A percentile compares a stretch with the other conserved stretches of the same genome.
Evolutionary conservation across 2,888 invertebrate species (phyloP).

Genomic region (Eupithecia subumbrata): DNA sequence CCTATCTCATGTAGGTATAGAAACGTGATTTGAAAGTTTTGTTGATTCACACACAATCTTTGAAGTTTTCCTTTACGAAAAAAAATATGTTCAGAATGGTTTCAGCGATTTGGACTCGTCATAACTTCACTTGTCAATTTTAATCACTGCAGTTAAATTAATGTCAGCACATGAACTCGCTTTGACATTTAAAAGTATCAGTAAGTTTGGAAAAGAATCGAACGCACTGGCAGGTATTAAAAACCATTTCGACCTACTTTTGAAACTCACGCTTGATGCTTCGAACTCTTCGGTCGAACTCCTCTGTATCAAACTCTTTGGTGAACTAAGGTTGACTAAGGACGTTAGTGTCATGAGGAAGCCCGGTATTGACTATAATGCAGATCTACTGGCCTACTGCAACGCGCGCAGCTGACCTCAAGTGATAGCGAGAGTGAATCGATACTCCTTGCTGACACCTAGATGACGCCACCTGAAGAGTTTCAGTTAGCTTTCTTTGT

Average conservation of each 20-base stretch:
- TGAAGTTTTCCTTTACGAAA: background rate
- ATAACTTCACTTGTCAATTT: background rate
- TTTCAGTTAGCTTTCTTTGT: background rate
- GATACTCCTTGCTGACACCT: constrained; percentile 74
- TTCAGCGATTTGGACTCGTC: background rate
- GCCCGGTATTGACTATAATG: constrained; percentile 69
- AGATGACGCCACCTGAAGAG: constrained; percentile 41
- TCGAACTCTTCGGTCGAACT: background rate
- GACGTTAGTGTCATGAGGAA: constrained; percentile 68
- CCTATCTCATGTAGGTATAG: background rate
- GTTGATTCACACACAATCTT: background rate
- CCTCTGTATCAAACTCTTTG: background rate
- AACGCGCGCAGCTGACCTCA: constrained; percentile 82
- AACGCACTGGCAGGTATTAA: background rate
- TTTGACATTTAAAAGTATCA: background rate
- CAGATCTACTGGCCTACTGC: constrained; percentile 79
- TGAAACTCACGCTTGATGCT: background rate
- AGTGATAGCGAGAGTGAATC: constrained; percentile 79
- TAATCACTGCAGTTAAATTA: background rate
- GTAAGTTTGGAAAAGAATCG: background rate
- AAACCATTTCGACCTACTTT: background rate
- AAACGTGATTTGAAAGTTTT: background rate
- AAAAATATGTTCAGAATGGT: background rate
- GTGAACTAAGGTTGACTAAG: constrained; percentile 23
- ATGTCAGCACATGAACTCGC: background rate